Evolutionary conservation across 1,140 invertebrate genomes (phyloP).

Genomic region (Philotrypesis tridentata): DNA sequence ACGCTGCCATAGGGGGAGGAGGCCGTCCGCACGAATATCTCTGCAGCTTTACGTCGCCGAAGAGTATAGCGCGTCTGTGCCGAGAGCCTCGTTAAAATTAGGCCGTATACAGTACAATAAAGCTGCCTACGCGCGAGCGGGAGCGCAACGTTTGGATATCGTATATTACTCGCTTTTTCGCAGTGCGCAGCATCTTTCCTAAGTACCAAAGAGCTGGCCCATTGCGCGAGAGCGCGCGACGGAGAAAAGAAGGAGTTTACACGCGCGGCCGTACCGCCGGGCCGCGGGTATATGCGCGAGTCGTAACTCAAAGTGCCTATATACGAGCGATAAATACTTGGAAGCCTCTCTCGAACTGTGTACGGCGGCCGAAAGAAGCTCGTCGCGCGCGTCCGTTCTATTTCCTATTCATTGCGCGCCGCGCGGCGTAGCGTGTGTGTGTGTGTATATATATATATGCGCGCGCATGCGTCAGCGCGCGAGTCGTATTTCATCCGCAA

Average conservation of each 20-base stretch:
- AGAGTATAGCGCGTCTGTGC: no score
- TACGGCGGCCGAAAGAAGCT: slow-evolving; percentile 22
- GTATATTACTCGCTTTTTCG: no score
- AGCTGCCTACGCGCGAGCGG: no score
- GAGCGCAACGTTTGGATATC: no score
- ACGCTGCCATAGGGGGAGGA: background rate
- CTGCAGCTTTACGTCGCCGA: no score
- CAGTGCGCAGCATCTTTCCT: no score
- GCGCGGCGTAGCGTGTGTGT: background rate
- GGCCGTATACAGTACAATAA: no score
- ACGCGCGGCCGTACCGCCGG: background rate
- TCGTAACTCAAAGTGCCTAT: slow-evolving; percentile 42
- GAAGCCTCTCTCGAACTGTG: background rate
- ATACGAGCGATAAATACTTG: slow-evolving; percentile 35
- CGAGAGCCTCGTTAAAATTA: no score
- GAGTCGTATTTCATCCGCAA: slow-evolving; percentile 38
- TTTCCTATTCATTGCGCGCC: slow-evolving; percentile 28
- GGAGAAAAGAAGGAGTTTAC: background rate
- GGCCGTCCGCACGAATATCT: no score
- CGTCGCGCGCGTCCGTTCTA: slow-evolving; percentile 32
- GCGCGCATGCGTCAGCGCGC: background rate
- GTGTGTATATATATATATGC: no score
- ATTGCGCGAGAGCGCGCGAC: no score
- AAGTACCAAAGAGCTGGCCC: no score
- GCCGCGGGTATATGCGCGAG: background rate